These are phyloP conservation scores for Helicoverpa zea DNA, from an alignment of 1,140 invertebrate genomes.

Conservation along the genomic window DNA sequence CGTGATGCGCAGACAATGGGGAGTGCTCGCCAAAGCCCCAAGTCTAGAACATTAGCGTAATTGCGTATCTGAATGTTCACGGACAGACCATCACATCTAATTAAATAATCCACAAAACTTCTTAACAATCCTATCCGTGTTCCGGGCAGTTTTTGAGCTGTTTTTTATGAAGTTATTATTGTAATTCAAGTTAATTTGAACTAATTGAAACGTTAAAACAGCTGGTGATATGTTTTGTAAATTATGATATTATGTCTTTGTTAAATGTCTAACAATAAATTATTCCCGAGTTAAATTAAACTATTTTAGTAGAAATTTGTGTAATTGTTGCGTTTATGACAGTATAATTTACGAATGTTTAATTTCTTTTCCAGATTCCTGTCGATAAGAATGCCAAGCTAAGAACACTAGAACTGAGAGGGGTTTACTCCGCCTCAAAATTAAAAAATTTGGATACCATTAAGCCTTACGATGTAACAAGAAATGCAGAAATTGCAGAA, in stretches of 20 bases:
- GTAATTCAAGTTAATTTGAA: neutral
- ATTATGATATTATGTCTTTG: neutral
- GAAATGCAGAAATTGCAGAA: conserved; percentile 53
- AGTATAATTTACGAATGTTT: conserved; percentile 46
- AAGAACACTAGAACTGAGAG: conserved; percentile 74
- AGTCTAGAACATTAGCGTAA: conserved; percentile 31
- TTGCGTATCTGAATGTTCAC: conserved; percentile 6
- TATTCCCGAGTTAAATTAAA: too few relatives aligned
- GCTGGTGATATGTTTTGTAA: neutral
- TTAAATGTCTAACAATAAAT: too few relatives aligned
- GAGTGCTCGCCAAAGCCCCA: conserved; percentile 20
- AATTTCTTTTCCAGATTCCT: conserved; percentile 79
- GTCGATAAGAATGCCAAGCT: conserved; percentile 81
- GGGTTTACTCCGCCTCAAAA: conserved; percentile 70
- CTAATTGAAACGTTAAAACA: neutral
- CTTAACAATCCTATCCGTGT: conserved; percentile 5
- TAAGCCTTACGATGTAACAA: conserved; percentile 61
- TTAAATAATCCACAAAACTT: conserved; percentile 23
- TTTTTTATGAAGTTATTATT: neutral
- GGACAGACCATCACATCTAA: neutral
- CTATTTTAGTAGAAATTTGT: neutral
- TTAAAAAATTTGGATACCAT: conserved; percentile 62
- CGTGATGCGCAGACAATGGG: conserved; percentile 65
- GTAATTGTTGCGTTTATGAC: neutral
- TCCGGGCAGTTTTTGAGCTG: neutral